Conservation (phyloP, 2,113 vertebrate genomes). For the Fukomys damarensis region DNA sequence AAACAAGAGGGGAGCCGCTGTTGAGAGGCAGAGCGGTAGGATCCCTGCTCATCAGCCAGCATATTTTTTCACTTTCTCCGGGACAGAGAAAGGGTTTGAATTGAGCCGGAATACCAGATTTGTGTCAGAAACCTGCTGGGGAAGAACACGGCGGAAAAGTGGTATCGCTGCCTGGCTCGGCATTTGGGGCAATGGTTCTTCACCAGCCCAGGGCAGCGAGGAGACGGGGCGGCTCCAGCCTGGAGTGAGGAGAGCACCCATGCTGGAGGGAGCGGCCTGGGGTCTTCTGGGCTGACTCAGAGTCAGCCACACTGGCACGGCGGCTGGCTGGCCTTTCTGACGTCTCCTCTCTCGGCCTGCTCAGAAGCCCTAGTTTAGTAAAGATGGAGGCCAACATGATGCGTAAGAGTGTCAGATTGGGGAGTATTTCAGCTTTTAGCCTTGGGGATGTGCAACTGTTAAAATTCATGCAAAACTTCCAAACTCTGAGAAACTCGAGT, state of each 20-base stretch:
- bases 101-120: conserved; percentile 12
- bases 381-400: background rate
- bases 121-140: background rate
- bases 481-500: background rate
- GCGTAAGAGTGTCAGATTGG: background rate
- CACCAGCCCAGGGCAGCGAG: too few relatives aligned
- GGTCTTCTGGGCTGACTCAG: background rate
- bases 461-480: background rate
- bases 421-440: background rate
- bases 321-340: background rate
- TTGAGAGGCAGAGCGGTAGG: background rate
- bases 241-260: too few relatives aligned
- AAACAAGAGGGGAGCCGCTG: background rate
- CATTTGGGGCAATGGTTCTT: too few relatives aligned
- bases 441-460: background rate
- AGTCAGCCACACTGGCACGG: background rate
- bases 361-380: background rate
- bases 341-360: background rate
- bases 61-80: background rate
- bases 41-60: background rate
- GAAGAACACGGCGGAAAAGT: background rate
- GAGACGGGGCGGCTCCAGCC: too few relatives aligned
- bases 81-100: background rate
- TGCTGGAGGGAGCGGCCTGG: background rate
- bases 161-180: background rate